These are phyloP conservation scores for Hippocampus zosterae DNA, from an alignment of 2,113 vertebrate genomes.

Conservation along the genomic window DNA sequence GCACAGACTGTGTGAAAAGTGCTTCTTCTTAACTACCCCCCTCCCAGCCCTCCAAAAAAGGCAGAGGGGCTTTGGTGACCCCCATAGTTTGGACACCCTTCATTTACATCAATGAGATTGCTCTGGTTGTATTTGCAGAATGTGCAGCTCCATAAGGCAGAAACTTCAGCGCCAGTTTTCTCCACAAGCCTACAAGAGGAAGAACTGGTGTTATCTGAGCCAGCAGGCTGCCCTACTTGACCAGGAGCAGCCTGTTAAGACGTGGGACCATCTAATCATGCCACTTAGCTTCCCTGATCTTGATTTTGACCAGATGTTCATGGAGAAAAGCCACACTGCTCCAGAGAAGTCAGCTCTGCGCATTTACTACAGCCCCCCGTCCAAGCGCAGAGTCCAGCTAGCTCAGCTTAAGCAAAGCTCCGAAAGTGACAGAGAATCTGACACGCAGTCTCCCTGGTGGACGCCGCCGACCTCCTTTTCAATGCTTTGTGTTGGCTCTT, in stretches of 20 bases:
- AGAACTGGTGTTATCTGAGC: slow-evolving; percentile 75
- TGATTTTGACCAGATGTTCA: slow-evolving; percentile 71
- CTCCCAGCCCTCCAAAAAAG: background rate
- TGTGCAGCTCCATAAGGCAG: slow-evolving; percentile 50
- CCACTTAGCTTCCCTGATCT: slow-evolving; percentile 71
- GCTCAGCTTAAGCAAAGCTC: slow-evolving; percentile 65
- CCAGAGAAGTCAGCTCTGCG: slow-evolving; percentile 85
- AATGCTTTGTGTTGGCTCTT: slow-evolving; percentile 76
- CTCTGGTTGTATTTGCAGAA: slow-evolving; percentile 24
- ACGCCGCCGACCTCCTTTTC: slow-evolving; percentile 66
- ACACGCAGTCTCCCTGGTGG: slow-evolving; percentile 49
- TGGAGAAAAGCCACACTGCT: slow-evolving; percentile 87
- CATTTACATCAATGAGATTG: background rate
- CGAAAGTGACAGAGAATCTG: slow-evolving; percentile 24
- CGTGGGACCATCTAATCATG: slow-evolving; percentile 79
- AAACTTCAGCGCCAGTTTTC: slow-evolving; percentile 74
- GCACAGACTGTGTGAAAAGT: too few species aligned
- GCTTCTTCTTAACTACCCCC: background rate
- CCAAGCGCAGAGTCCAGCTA: slow-evolving; percentile 73
- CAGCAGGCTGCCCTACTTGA: slow-evolving; percentile 73
- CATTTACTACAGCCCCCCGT: slow-evolving; percentile 93
- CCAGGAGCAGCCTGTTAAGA: slow-evolving; percentile 65
- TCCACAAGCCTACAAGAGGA: slow-evolving; percentile 67
- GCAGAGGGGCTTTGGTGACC: background rate
- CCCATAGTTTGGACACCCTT: background rate